phyloP scores from a whole-genome alignment of 2,113 vertebrate species.

The Trogon surrucura region DNA sequence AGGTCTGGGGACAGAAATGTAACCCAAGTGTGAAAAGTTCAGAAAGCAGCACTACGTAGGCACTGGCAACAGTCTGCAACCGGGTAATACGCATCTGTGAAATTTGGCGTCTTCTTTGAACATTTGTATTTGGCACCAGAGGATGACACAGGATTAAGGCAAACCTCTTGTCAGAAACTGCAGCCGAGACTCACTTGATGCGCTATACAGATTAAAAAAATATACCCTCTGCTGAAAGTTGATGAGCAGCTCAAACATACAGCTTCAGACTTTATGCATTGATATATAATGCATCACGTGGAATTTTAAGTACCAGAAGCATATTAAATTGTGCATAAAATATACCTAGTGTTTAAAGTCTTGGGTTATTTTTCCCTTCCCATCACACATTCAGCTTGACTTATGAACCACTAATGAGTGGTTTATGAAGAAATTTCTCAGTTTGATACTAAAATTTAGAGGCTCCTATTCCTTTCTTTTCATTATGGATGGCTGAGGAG shows the following conservation, averaged over 20 bases:
- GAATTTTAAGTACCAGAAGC: neutral
- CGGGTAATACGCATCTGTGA: neutral
- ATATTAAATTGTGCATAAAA: neutral
- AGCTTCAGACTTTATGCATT: neutral
- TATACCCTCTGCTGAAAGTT: neutral
- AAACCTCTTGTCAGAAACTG: neutral
- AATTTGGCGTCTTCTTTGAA: neutral
- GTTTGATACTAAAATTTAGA: neutral
- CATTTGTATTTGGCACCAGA: neutral
- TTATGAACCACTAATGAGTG: neutral
- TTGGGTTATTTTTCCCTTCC: neutral
- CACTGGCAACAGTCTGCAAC: neutral
- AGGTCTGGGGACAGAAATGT: neutral
- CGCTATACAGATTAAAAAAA: neutral
- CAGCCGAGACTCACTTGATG: accelerated
- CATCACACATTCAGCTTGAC: neutral
- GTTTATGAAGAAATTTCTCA: neutral
- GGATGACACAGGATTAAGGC: neutral
- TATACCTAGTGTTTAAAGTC: neutral
- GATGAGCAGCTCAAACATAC: neutral
- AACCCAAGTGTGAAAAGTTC: neutral
- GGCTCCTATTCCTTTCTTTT: neutral
- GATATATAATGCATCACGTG: neutral
- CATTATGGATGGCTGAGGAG: neutral
- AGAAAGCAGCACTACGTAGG: neutral